These are phyloP conservation scores for Anguilla marmorata DNA, from an alignment of 2,797 vertebrate genomes.

Conservation along the genomic window DNA sequence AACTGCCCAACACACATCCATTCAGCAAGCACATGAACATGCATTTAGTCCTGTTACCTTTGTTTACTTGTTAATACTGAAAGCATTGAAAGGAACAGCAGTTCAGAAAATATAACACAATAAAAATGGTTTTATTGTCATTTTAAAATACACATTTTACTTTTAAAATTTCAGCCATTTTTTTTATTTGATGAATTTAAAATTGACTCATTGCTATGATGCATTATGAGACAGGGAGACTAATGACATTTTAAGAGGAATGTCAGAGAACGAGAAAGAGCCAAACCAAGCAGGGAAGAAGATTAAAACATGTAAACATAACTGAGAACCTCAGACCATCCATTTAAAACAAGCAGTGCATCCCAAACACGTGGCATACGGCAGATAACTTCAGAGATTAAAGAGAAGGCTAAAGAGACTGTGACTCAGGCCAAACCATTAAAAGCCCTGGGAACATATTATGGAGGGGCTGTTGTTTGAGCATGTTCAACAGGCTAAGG, in stretches of 20 bases:
- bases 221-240: background rate
- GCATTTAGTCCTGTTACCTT: too few species aligned
- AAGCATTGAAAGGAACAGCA: too few species aligned
- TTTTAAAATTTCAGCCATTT: too few species aligned
- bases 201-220: background rate
- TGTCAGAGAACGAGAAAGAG: background rate
- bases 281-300: background rate
- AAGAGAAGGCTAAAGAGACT: background rate
- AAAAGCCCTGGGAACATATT: background rate
- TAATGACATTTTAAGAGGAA: background rate
- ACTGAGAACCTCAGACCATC: background rate
- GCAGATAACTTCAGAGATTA: background rate
- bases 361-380: background rate
- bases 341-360: background rate
- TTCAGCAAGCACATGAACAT: too few species aligned
- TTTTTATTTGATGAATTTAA: too few species aligned
- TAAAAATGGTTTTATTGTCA: too few species aligned
- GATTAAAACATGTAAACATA: constrained; percentile 6
- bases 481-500: background rate
- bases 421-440: background rate
- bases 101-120: too few species aligned
- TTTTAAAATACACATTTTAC: too few species aligned
- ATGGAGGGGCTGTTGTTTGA: background rate
- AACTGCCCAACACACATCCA: too few species aligned
- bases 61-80: too few species aligned